Evolutionary conservation across 92 coral and sea anemone species (phyloP), one percentile per base, ranked within the genome.

Genomic region (Zoanthus gigantus): DNA sequence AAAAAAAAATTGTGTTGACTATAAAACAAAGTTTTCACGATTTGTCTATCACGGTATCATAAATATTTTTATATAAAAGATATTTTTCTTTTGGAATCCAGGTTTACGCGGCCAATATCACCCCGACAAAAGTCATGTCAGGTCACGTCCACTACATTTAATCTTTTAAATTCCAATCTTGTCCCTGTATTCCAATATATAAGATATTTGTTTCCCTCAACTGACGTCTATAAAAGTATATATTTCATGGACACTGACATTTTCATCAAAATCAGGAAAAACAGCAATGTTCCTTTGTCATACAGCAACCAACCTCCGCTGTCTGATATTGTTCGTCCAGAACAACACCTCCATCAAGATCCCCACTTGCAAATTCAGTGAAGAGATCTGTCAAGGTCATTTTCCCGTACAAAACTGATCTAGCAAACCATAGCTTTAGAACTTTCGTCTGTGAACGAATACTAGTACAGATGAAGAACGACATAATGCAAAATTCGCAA

Each of bases 61-160:
- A 37, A 37, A 4, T 23, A 44, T 23, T 69, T 37, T 69, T 69
- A 23, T 69, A 69, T 37, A 69, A 69, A 37, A 37, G 42, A 69
- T 37, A 69, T 5, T 44, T 44, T 44, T 85, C 72, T 23, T 23
- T 23, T 23, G 23, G 23, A 23, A 23, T 23, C 23, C 76, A 72
- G 76, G 18, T 72, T 72, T 9, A 29, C 50, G 65, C 91, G 91
- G 84, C 90, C 84, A 77, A 91, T 82, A 72, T 34, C 42, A 34
- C 42, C 42, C 42, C 42, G 3, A 34, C 42, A 34, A 34, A 34
- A 34, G 42, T 34, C 42, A 34, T 34, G 42, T 34, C 42, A 34
- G 42, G 42, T 34, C 42, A 34, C 83, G 88, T 16, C 48, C 77
- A 9, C 60, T 54, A 9, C 60, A 54, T 9, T 54, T 54, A 34